These are phyloP conservation scores for Coracopsis vasa DNA, from an alignment of 2,113 vertebrate genomes.

Conservation along the genomic window DNA sequence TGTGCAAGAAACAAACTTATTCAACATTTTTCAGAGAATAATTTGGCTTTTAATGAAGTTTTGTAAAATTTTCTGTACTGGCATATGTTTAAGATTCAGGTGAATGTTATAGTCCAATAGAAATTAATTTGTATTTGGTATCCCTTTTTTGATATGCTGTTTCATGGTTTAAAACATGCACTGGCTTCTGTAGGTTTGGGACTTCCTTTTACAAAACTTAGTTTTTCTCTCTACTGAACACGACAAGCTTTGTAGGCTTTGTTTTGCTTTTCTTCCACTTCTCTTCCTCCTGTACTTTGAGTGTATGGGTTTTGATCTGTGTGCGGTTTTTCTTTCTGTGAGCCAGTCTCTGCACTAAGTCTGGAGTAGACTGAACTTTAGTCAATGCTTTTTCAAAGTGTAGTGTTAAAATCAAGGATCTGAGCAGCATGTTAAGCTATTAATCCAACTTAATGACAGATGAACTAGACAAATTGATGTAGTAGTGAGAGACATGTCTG, in stretches of 20 bases:
- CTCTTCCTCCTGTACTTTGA: neutral
- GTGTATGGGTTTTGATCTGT: neutral
- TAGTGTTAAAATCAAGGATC: neutral
- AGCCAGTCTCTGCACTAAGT: neutral
- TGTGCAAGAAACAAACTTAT: neutral
- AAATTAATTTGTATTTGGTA: neutral
- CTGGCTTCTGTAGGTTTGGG: neutral
- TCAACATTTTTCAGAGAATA: neutral
- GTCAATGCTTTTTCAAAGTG: neutral
- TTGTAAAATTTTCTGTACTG: neutral
- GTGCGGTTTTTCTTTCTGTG: neutral
- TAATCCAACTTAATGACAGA: neutral
- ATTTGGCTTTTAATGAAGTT: neutral
- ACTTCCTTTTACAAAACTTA: neutral
- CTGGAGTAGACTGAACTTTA: neutral
- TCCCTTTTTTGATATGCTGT: neutral
- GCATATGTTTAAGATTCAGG: neutral
- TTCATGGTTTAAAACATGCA: neutral
- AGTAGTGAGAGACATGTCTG: neutral
- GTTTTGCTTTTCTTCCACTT: conserved; percentile 13
- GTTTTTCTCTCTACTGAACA: conserved; percentile 5
- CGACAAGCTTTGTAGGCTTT: neutral
- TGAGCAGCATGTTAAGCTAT: neutral
- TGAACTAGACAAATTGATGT: neutral
- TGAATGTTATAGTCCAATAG: neutral